Evolutionary conservation across 2,888 invertebrate genomes (phyloP).

Genomic region (Patella caerulea): DNA sequence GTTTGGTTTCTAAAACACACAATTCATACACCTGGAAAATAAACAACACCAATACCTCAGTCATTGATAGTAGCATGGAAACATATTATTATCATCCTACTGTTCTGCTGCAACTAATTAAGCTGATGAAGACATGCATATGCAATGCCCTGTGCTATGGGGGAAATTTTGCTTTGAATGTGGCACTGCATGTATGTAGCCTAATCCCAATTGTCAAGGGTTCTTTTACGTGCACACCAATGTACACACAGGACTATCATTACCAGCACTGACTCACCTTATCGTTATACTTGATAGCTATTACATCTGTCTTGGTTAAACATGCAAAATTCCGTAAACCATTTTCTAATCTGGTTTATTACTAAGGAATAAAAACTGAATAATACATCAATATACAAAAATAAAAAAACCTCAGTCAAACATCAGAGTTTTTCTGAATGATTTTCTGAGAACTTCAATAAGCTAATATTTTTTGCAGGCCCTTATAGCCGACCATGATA

Average conservation of each 20-base stretch:
- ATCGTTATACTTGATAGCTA: constrained; percentile 97
- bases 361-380: constrained; percentile 38
- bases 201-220: too few relatives aligned
- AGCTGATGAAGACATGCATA: neutral
- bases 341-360: constrained; percentile 81
- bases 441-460: too few relatives aligned
- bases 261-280: constrained; percentile 70
- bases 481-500: too few relatives aligned
- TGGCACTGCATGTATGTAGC: too few relatives aligned
- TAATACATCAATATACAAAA: neutral
- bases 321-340: constrained; percentile 96
- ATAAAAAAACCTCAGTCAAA: too few relatives aligned
- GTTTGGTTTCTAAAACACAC: constrained; percentile 95
- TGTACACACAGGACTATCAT: neutral
- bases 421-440: too few relatives aligned
- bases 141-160: too few relatives aligned
- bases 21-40: constrained; percentile 86
- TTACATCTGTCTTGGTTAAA: constrained; percentile 94
- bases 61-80: neutral
- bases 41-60: constrained; percentile 8
- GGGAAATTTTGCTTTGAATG: neutral
- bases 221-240: too few relatives aligned
- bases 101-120: too few relatives aligned
- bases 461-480: too few relatives aligned
- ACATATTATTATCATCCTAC: too few relatives aligned